These are phyloP conservation scores for Ispidina lecontei DNA, from an alignment of 2,797 vertebrate genomes.

Conservation along the genomic window DNA sequence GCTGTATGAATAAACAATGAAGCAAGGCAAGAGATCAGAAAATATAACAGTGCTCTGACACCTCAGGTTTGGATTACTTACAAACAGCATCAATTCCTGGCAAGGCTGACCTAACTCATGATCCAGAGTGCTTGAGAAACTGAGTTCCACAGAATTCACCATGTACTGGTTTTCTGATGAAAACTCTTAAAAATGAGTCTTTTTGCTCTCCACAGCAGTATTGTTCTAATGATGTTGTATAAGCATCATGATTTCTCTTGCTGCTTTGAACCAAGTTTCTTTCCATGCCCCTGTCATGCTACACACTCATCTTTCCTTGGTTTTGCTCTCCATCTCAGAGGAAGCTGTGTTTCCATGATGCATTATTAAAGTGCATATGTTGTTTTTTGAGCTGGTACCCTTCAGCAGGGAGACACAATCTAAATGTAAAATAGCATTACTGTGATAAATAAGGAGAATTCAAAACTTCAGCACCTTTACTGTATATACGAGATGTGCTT, in stretches of 20 bases:
- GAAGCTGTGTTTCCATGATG: slow-evolving; percentile 13
- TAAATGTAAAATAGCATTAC: slow-evolving; percentile 32
- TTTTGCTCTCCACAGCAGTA: not conserved
- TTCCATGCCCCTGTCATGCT: not conserved
- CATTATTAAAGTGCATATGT: slow-evolving; percentile 17
- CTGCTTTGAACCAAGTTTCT: not conserved
- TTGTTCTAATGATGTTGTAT: not conserved
- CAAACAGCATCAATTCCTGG: slow-evolving; percentile 1
- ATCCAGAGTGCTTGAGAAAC: slow-evolving; percentile 38
- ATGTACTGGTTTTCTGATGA: slow-evolving; percentile 17
- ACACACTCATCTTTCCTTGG: not conserved
- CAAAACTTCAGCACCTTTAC: not conserved
- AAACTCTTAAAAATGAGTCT: slow-evolving; percentile 6
- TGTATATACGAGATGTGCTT: not conserved
- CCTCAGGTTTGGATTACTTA: slow-evolving; percentile 4
- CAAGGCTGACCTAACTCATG: slow-evolving; percentile 14
- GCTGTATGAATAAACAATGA: not conserved
- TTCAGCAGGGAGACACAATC: slow-evolving; percentile 6
- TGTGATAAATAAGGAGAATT: slow-evolving; percentile 13
- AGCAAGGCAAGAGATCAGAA: not conserved
- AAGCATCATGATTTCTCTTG: not conserved
- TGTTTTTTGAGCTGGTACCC: slow-evolving; percentile 43
- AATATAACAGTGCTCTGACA: not conserved
- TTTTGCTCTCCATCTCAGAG: not conserved
- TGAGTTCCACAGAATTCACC: slow-evolving; percentile 32